These are phyloP conservation scores for Pygoscelis antarcticus DNA, from an alignment of 2,113 vertebrate species.

Conservation along the genomic window DNA sequence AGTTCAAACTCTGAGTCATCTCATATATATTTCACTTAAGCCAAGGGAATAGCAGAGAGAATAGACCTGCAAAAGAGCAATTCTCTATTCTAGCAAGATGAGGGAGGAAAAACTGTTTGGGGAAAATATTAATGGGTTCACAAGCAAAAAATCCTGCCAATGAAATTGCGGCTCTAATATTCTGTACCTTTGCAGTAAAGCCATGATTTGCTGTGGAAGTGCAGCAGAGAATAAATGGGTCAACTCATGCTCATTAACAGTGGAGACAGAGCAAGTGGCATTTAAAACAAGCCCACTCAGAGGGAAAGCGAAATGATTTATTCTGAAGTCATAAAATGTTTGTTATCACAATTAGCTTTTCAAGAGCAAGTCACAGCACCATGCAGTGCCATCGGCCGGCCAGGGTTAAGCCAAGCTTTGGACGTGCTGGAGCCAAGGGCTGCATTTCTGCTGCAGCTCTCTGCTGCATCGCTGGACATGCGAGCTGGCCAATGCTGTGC, in stretches of 20 bases:
- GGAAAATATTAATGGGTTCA: not conserved
- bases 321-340: not conserved
- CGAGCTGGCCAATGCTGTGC: not conserved
- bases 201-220: not conserved
- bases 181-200: not conserved
- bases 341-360: not conserved
- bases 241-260: not conserved
- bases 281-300: not conserved
- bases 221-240: not conserved
- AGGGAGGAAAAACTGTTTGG: not conserved
- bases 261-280: not conserved
- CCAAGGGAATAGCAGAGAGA: constrained; percentile 25
- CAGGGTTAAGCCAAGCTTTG: not conserved
- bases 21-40: constrained; percentile 62
- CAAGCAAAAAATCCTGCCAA: not conserved
- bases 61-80: constrained; percentile 28
- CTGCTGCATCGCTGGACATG: fast-evolving
- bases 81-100: not conserved
- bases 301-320: not conserved
- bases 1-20: constrained; percentile 54
- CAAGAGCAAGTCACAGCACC: not conserved
- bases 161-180: not conserved
- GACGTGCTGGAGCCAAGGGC: fast-evolving
- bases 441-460: not conserved
- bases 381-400: fast-evolving